These are phyloP conservation scores for Poeciliopsis presidionis DNA, from an alignment of 2,797 vertebrate species.

Conservation along the genomic window DNA sequence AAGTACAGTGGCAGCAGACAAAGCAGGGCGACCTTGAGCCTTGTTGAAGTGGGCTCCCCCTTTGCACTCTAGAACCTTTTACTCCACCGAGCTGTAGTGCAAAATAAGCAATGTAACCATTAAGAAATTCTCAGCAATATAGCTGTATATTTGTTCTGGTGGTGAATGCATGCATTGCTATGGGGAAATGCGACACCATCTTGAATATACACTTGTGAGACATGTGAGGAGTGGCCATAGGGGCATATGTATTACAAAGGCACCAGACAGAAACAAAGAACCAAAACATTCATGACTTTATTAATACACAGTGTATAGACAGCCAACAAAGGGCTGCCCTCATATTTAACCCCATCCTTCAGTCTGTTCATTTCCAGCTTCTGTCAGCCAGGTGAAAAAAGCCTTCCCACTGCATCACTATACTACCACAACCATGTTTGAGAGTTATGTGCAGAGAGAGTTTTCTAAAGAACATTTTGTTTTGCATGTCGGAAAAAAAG, in stretches of 20 bases:
- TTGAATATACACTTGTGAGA: constrained; percentile 52
- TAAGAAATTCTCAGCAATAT: constrained; percentile 61
- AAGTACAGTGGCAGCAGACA: constrained; percentile 74
- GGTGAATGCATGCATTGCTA: constrained; percentile 56
- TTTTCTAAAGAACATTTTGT: neutral
- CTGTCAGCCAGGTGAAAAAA: neutral
- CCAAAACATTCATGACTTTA: neutral
- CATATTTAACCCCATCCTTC: neutral
- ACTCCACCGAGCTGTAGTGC: constrained; percentile 53
- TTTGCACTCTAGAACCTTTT: constrained; percentile 51
- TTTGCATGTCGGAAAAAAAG: neutral
- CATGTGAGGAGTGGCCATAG: constrained; percentile 53
- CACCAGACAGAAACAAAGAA: neutral
- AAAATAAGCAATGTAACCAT: constrained; percentile 78
- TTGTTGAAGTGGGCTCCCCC: constrained; percentile 36
- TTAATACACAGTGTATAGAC: neutral
- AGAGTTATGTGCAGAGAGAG: neutral
- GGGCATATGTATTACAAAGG: constrained; percentile 26
- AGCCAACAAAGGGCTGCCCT: neutral
- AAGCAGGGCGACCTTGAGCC: constrained; percentile 60
- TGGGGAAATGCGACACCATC: constrained; percentile 58
- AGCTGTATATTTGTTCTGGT: constrained; percentile 74
- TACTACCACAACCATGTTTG: neutral
- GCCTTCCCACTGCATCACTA: neutral
- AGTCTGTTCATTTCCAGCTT: neutral